phyloP scores from a whole-genome alignment of 2,888 invertebrate genomes.

The Andrena flavipes region DNA sequence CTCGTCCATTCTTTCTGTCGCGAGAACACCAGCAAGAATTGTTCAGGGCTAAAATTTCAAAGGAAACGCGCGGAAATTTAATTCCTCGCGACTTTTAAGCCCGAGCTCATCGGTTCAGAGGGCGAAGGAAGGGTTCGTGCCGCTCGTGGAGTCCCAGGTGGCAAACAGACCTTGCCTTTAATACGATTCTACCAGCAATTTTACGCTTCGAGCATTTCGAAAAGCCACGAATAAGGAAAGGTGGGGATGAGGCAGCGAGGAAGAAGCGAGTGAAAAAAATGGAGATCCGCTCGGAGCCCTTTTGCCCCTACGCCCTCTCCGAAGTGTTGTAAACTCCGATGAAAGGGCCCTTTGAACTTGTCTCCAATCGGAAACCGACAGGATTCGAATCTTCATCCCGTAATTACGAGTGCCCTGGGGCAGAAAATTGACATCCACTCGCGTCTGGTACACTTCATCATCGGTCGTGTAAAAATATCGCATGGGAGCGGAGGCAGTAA shows the following conservation, averaged over 20 bases:
- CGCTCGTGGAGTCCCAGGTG: conserved; percentile 60
- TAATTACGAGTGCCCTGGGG: conserved; percentile 65
- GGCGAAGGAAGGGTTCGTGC: not conserved
- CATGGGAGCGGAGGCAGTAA: conserved; percentile 13
- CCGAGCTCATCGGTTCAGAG: not conserved
- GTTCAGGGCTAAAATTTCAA: not conserved
- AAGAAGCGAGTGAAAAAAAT: conserved; percentile 54
- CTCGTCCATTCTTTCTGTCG: not conserved
- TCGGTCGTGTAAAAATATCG: conserved; percentile 31
- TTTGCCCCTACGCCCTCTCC: conserved; percentile 33
- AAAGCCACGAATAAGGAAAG: conserved; percentile 68
- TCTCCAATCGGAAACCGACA: conserved; percentile 64
- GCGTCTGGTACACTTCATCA: conserved; percentile 19
- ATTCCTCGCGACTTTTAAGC: not conserved
- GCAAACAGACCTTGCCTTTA: conserved; percentile 74
- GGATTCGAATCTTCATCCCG: conserved; percentile 66
- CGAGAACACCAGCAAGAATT: not conserved
- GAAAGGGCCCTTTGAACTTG: conserved; percentile 70
- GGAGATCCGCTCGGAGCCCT: conserved; percentile 62
- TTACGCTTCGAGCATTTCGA: conserved; percentile 78
- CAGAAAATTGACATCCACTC: conserved; percentile 67
- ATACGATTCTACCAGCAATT: conserved; percentile 79
- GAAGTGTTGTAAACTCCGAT: conserved; percentile 66
- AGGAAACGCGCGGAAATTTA: conserved; percentile 21
- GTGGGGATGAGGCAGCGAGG: not conserved